A percentile compares a stretch with the other conserved stretches of the same genome.
phyloP scores from a whole-genome alignment of 1,140 invertebrate species.

The Megalonaias nervosa region DNA sequence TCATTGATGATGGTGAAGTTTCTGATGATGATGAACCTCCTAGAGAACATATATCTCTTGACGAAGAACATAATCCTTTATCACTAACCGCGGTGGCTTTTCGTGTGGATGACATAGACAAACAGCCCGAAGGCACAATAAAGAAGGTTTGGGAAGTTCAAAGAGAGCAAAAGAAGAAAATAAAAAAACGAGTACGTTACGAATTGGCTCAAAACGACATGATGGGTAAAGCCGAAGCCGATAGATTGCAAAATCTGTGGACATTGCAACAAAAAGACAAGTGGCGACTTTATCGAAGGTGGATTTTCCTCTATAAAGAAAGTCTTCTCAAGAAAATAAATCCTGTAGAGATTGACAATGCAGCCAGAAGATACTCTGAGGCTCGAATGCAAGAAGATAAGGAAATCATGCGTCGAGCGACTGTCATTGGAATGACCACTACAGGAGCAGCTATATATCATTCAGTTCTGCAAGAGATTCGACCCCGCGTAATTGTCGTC shows the following conservation, averaged over 20 bases:
- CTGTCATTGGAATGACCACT: slow-evolving; percentile 67
- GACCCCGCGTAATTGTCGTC: slow-evolving; percentile 63
- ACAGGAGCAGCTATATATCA: slow-evolving; percentile 65
- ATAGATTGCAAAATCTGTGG: slow-evolving; percentile 50
- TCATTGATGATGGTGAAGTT: slow-evolving; percentile 20
- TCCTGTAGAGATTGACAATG: slow-evolving; percentile 38
- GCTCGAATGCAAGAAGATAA: slow-evolving; percentile 57
- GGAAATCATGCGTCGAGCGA: slow-evolving; percentile 60
- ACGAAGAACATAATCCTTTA: neutral
- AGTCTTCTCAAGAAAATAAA: slow-evolving; percentile 36
- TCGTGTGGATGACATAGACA: slow-evolving; percentile 23
- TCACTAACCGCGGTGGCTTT: slow-evolving; percentile 11
- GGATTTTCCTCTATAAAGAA: slow-evolving; percentile 54
- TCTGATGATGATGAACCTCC: too few relatives aligned
- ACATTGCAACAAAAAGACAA: slow-evolving; percentile 51
- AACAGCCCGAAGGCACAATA: slow-evolving; percentile 2
- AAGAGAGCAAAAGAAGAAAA: slow-evolving; percentile 29
- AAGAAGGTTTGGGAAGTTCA: slow-evolving; percentile 12
- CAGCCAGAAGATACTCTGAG: slow-evolving; percentile 46
- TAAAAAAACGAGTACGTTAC: slow-evolving; percentile 20
- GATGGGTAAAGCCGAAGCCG: slow-evolving; percentile 47
- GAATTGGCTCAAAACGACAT: slow-evolving; percentile 24
- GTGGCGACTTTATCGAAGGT: slow-evolving; percentile 67
- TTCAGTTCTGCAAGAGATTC: slow-evolving; percentile 45
- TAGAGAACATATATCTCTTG: slow-evolving; percentile 12